Percentiles rank a stretch among this genome's conserved stretches.
These are phyloP conservation scores for Dreissena rostriformis DNA, from an alignment of 1,140 invertebrate genomes.

Conservation along the genomic window DNA sequence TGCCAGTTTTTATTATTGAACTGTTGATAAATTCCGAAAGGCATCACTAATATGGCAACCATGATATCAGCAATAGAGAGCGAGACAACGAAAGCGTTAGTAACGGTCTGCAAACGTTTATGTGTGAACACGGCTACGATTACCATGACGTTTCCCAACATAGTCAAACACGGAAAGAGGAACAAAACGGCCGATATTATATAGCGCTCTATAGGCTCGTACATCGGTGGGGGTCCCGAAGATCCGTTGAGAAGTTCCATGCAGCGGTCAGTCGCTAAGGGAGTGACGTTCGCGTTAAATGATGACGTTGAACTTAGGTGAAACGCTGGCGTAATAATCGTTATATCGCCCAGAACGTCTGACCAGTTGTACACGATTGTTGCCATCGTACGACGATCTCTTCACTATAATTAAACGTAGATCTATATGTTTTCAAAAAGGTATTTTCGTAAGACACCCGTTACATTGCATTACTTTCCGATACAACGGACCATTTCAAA, in stretches of 20 bases:
- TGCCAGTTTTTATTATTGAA: constrained; percentile 90
- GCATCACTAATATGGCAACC: constrained; percentile 89
- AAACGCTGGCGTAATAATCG: too few species aligned
- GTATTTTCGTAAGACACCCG: too few species aligned
- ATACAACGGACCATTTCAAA: too few species aligned
- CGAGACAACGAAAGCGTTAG: constrained; percentile 97
- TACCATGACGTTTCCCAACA: constrained; percentile 92
- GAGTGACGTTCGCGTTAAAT: neutral
- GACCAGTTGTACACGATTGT: too few species aligned
- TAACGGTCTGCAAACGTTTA: constrained; percentile 89
- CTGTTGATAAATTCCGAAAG: constrained; percentile 85
- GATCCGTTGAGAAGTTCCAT: neutral
- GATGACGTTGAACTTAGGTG: neutral
- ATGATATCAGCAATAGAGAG: constrained; percentile 97
- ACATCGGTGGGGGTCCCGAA: constrained; percentile 30
- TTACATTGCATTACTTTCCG: too few species aligned
- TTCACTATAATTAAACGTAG: too few species aligned
- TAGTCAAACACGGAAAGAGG: constrained; percentile 71
- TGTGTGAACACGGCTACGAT: constrained; percentile 91
- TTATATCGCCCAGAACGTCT: too few species aligned
- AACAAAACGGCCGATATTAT: constrained; percentile 60
- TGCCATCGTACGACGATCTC: too few species aligned
- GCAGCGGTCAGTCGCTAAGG: neutral
- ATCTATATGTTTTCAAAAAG: too few species aligned
- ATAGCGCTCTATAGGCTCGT: constrained; percentile 1